Evolutionary conservation across 1,140 invertebrate species (phyloP), one percentile per base, ranked within the genome.

Genomic region (Drosophila pseudoobscura): DNA sequence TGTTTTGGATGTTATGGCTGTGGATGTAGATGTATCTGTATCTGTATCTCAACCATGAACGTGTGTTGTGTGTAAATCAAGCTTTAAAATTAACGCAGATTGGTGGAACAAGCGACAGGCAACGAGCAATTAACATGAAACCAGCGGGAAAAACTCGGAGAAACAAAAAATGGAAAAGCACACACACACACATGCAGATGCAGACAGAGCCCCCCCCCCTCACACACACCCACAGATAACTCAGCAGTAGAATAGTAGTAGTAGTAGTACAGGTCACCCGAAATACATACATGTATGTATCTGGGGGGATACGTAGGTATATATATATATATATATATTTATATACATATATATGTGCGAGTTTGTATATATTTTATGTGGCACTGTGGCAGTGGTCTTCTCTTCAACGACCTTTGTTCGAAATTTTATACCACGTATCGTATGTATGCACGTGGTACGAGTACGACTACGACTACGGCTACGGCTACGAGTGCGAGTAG

Each of bases 11-110:
- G 29, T 29, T 13, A 29, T 50, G 55, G 17, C 29, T 35, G 43
- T 45, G 51, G 31, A 43, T 45, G 51, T 45, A 55, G 41, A 43
- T 45, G 51, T 47, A 60, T 50, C 59, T 56, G 20, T 20, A 20
- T 20, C 20, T 20, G 41, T 47, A 60, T 29, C 46, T 51, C 11
- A 41, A 73, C 52, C 50, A 45, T 51, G 13, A 55, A 47, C 15
- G 26, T 49, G 77, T 84, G 66, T 77, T 78, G 83, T 87, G 74
- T 78, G 83, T 87, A 88, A 87, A 87, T 87, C 82, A 88, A 78
- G 78, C 82, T 87, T 87, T 88, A 87, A 87, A 87, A 88, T 88
- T 88, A 87, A 87, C 78, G 83, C 82, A 87, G 82, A 87, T 87
- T 87, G 82, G 78, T 80, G 82, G 83, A 87, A 87, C 82, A 87